Base-by-base conservation (phyloP, 2,888 invertebrate genomes). In the Eupithecia centaureata region DNA sequence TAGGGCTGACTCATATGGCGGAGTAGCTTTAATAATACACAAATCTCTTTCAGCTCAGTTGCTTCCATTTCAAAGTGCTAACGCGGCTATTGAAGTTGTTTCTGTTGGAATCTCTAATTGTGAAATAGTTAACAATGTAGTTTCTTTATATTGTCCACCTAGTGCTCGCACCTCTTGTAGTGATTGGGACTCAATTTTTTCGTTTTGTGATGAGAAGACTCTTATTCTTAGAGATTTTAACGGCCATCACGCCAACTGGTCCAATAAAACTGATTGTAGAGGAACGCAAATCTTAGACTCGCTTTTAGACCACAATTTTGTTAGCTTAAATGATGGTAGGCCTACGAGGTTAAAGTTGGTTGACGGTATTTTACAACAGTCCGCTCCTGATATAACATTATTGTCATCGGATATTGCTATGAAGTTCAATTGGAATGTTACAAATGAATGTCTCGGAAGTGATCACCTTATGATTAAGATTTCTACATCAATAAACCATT, bases 221-320 rank as follows among this genome's bases (percentile, higher is more conserved):
- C 25, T 64, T 2, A 13, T 59, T 8, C 15, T 25, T 1, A 59
- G 52, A 1, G 75, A 76, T 60, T 67, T 75, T 28, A 76, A 76
- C 22, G 72, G 51, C 0, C 76, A 75, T 33, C 76, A 77, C 57
- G 22, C 68, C 1, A 71, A 54, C 27, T 76, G 77, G 75, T 75
- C 75, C 0, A 38, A 42, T 22, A 75, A 68, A 64, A 71, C 59
- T 1, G 70, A 78, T 38, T 3, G 12, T 5, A 63, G 75, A 54
- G 77, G 76, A 3, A 13, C 7, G 10, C 72, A 70, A 65, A 59
- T 78, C 0, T 65, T 71, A 27, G 74, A 76, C 5, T 13, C 73
- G 0, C 13, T 65, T 4, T 10, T 65, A 15, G 74, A 74, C 7
- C 30, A 61, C 27, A 38, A 66, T 15, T 72, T 72, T 51, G 63